Conservation (phyloP, 2,888 invertebrate genomes). For the Malacosoma neustria region DNA sequence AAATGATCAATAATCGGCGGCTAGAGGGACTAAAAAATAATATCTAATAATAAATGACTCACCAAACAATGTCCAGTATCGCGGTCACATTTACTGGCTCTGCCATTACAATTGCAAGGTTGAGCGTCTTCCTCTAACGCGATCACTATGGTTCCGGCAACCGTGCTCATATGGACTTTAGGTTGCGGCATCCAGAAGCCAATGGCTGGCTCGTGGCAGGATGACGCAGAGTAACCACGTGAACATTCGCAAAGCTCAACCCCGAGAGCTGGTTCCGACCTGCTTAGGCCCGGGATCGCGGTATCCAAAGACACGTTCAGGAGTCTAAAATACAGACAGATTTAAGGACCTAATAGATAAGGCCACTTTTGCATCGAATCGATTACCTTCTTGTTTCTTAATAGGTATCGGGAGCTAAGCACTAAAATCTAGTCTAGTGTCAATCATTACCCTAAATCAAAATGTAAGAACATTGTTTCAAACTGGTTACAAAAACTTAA, state of each 20-base stretch:
- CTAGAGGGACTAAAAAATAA: no score
- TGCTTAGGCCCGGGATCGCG: slow-evolving; percentile 80
- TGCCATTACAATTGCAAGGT: slow-evolving; percentile 87
- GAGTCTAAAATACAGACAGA: slow-evolving; percentile 39
- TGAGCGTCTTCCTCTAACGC: slow-evolving; percentile 86
- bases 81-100: slow-evolving; percentile 85
- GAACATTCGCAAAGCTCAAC: slow-evolving; percentile 93
- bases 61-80: slow-evolving; percentile 92
- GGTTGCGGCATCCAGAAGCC: slow-evolving; percentile 85
- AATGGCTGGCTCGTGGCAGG: slow-evolving; percentile 91
- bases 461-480: no score
- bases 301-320: slow-evolving; percentile 88
- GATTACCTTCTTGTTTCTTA: no score
- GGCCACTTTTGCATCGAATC: no score
- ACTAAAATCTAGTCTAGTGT: no score
- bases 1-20: no score
- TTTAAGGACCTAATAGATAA: no score
- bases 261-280: slow-evolving; percentile 82
- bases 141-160: slow-evolving; percentile 82
- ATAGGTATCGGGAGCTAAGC: no score
- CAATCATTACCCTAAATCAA: no score
- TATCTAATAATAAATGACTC: no score
- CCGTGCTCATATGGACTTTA: slow-evolving; percentile 43
- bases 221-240: slow-evolving; percentile 85
- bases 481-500: no score